Evolutionary conservation across 1,140 invertebrate species (phyloP), one percentile per base, ranked within the genome.

Genomic region (Drosophila orosa): DNA sequence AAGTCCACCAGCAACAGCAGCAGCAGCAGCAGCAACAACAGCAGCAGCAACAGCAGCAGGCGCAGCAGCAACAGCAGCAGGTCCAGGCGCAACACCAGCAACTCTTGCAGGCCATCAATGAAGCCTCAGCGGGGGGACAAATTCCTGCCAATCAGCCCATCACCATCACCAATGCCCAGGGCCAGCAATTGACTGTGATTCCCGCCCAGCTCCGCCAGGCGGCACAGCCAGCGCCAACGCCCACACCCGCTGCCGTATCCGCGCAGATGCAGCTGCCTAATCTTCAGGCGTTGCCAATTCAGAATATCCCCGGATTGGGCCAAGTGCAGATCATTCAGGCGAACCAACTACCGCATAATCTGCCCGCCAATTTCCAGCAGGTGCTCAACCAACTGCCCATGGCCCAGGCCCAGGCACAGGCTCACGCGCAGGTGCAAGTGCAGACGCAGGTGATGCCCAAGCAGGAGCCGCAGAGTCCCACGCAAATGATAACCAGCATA

Each of bases 271-370:
- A 92, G 60, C 35, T 92, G 39, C 83, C 82, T 5, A 83, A 90
- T 55, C 75, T 95, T 3, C 94, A 95, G 75, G 94, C 94, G 2
- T 92, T 95, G 67, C 94, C 94, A 1, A 93, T 95, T 13, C 95
- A 95, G 83, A 95, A 96, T 91, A 95, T 96, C 44, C 95, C 95
- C 52, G 96, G 96, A 7, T 80, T 97, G 15, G 96, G 96, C 25
- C 96, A 96, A 79, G 95, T 96, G 3, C 95, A 96, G 92, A 94
- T 96, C 29, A 91, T 91, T 27, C 90, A 91, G 35, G 90, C 90
- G 10, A 86, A 90, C 48, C 90, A 91, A 35, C 55, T 91, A 55
- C 90, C 90, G 7, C 56, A 71, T 1, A 80, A 82, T 57, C 42
- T 91, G 50, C 84, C 89, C 25, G 77, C 74, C 48, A 85, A 87